Evolutionary conservation across 2,113 vertebrate genomes (phyloP), one percentile per base, ranked within the genome.

Genomic region (Bubo blakistoni): DNA sequence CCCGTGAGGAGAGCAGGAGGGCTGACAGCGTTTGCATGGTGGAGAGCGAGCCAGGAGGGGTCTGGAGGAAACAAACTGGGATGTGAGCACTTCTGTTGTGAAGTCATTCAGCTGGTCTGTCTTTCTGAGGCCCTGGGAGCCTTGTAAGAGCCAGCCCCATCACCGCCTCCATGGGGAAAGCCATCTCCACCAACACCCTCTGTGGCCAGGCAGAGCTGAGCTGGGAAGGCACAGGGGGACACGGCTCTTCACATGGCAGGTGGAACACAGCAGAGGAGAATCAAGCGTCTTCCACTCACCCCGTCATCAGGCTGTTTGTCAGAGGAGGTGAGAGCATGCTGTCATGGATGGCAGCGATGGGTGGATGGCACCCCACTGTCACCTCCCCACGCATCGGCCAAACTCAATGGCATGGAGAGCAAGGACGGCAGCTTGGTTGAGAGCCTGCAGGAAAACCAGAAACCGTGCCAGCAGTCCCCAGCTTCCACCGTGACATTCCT

Each of bases 21-120:
- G 49, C 46, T 36, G 63, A 14, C 59, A 30, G 26, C 2, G 0
- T 10, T 36, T 30, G 54, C 1, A 3, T 24, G 78, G 38, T 4
- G 1, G 24, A 47, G 55, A 36, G 44, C 2, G 3, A 69, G 49
- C 21, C 34, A 19, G 61, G 36, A 83, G 51, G 47, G 58, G 24
- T 30, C 62, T 51, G 79, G 24, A 55, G 57, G 79, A 61, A 80
- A 46, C 51, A 38, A n/a, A 26, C 34, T 16, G 63, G 54, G 49
- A 55, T 2, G 1, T 13, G 13, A 73, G 26, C 30, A 15, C 46
- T 67, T n/a, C 44, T 81, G 27, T 69, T 40, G 34, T 7, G 58
- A 49, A 66, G 52, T 11, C 47, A 4, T 55, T 36, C 18, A 16
- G 22, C 36, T 66, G 32, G 8, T 34, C 42, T n/a, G 16, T 27